These are phyloP conservation scores for Paralichthys olivaceus DNA, from an alignment of 2,113 vertebrate species.

Conservation along the genomic window DNA sequence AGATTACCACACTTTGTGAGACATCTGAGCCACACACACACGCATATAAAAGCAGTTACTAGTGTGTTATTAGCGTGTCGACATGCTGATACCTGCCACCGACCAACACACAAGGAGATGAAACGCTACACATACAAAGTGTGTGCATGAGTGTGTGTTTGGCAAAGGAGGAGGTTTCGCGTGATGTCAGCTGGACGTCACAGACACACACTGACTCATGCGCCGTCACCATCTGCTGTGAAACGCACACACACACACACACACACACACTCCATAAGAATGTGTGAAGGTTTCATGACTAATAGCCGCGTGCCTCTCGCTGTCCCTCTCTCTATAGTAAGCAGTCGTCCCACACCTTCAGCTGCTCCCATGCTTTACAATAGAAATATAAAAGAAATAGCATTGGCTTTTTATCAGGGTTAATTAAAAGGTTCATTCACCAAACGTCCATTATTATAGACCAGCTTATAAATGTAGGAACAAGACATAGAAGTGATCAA, in stretches of 20 bases:
- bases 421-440: no score
- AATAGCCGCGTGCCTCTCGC: slow-evolving; percentile 30
- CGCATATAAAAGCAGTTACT: background rate
- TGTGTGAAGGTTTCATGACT: slow-evolving; percentile 43
- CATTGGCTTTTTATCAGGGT: no score
- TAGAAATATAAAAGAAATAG: no score
- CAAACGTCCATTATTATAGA: no score
- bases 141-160: slow-evolving; percentile 30
- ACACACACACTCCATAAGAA: slow-evolving; percentile 44
- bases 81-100: background rate
- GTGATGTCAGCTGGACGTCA: slow-evolving; percentile 72
- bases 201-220: slow-evolving; percentile 58
- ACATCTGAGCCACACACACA: slow-evolving; percentile 1
- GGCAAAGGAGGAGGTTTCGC: slow-evolving; percentile 24
- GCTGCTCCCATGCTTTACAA: background rate
- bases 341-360: background rate
- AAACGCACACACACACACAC: slow-evolving; percentile 27
- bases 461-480: no score
- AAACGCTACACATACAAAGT: slow-evolving; percentile 25
- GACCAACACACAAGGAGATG: background rate
- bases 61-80: background rate
- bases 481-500: no score
- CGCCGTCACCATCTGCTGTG: slow-evolving; percentile 74
- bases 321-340: background rate
- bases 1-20: slow-evolving; percentile 47